Percentiles rank a stretch among this genome's conserved stretches.
These are phyloP conservation scores for Archips xylosteana DNA, from an alignment of 2,888 invertebrate genomes.

Conservation along the genomic window DNA sequence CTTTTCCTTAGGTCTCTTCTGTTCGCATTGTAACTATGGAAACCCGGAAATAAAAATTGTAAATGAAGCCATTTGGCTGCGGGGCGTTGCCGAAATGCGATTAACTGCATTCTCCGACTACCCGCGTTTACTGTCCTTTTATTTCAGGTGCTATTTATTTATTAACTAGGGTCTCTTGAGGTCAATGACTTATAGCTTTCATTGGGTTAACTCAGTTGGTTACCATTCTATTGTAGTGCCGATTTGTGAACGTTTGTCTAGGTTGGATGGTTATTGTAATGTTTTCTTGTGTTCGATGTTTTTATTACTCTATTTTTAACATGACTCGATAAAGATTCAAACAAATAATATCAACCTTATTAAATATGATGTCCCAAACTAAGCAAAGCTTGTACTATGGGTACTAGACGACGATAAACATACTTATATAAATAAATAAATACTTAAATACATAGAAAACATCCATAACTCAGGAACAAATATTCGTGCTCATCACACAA, in stretches of 20 bases:
- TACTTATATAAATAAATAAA: too few species aligned
- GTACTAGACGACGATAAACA: too few species aligned
- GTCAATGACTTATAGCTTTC: constrained; percentile 48
- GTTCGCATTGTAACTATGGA: constrained; percentile 57
- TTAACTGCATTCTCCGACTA: constrained; percentile 80
- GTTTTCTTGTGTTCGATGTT: neutral
- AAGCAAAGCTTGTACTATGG: too few species aligned
- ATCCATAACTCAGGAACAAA: too few species aligned
- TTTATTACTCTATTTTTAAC: neutral
- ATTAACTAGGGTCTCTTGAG: constrained; percentile 54
- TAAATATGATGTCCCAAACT: too few species aligned
- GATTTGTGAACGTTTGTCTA: constrained; percentile 2
- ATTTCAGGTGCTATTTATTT: constrained; percentile 84
- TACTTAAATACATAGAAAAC: too few species aligned
- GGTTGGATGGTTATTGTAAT: neutral
- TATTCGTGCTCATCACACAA: too few species aligned
- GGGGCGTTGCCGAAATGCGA: constrained; percentile 76
- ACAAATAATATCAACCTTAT: too few species aligned
- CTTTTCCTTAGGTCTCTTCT: too few species aligned
- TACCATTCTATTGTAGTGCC: neutral
- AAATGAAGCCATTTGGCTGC: constrained; percentile 83
- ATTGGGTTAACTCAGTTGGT: constrained; percentile 1
- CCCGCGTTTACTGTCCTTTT: constrained; percentile 81
- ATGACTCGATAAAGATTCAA: neutral
- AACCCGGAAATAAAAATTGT: constrained; percentile 82